Base-by-base conservation (phyloP, 2,888 invertebrate genomes). In the Lycaena phlaeas region DNA sequence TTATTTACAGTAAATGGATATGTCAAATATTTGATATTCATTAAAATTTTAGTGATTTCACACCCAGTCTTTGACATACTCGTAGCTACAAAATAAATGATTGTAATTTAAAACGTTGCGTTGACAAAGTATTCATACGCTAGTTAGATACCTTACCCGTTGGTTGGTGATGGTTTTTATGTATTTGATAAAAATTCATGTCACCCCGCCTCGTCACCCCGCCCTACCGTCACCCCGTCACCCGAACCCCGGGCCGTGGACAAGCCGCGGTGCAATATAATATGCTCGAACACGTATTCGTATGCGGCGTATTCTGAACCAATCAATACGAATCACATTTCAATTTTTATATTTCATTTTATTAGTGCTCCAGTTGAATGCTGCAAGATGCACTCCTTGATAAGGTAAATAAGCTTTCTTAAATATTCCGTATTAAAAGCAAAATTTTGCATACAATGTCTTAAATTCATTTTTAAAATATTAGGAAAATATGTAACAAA, bases 261-360 rank as follows among this genome's bases (percentile, higher is more conserved):
- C 6, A 17, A 17, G 31, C 9, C 22, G 34, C 27, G 6, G 27
- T 18, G 9, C 22, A 22, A 34, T 34, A 18, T n/a, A n/a, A n/a
- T 34, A 34, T 11, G 22, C 34, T 18, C 10, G 31, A 31, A 17
- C 18, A 22, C 34, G 34, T 18, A 39, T 39, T 30, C 11, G 25
- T 39, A 39, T 39, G 39, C 39, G 25, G 26, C 39, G 25, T 11
- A 22, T 5, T 2, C 25, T 25, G 30, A 11, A 9, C 30, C 39
- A 39, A 39, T 39, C 39, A 39, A 39, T 39, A 39, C 11, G 29
- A 29, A 26, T 25, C 29, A 30, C 26, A 39, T 39, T 39, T 39
- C 29, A 30, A 30, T 39, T 39, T 39, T 39, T 30, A 25, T 30
- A 29, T 39, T 39, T 29, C 39, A 30, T 31, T 25, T 29, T 39